These are phyloP conservation scores for Rhinopomastus cyanomelas DNA, from an alignment of 2,113 vertebrate genomes.

Conservation along the genomic window DNA sequence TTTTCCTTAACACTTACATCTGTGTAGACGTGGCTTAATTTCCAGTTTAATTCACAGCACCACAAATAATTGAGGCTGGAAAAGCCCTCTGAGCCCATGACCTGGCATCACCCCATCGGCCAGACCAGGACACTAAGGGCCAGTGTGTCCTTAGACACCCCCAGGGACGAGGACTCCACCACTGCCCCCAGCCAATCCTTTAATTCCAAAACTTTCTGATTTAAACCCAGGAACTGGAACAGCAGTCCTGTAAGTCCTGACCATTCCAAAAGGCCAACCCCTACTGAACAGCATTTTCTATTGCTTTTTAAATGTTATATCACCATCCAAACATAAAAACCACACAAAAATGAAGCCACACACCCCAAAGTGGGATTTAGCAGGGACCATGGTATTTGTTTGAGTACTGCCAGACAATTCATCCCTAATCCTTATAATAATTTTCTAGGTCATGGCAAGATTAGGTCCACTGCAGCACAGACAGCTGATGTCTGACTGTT, in stretches of 20 bases:
- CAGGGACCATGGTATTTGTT: background rate
- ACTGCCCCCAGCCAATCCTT: background rate
- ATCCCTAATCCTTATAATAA: constrained; percentile 2
- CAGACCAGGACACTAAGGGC: too few relatives aligned
- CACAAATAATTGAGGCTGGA: too few relatives aligned
- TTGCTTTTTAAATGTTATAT: background rate
- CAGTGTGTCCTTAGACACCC: too few relatives aligned
- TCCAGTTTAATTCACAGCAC: background rate
- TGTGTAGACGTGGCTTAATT: background rate
- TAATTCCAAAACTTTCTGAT: background rate
- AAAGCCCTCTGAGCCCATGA: too few relatives aligned
- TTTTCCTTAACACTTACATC: background rate
- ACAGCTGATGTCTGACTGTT: background rate
- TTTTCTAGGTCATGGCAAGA: constrained; percentile 60
- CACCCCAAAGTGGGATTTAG: background rate
- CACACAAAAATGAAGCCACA: background rate
- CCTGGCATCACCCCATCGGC: too few relatives aligned
- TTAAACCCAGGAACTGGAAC: background rate
- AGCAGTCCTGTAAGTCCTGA: accelerated
- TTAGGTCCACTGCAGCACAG: background rate
- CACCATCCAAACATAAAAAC: background rate
- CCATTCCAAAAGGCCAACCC: background rate
- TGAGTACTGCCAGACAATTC: constrained; percentile 1
- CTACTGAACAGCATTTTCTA: background rate
- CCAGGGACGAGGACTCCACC: too few relatives aligned